These are phyloP conservation scores for Pseudolycoriella hygida DNA, from an alignment of 2,888 invertebrate species.

Conservation along the genomic window DNA sequence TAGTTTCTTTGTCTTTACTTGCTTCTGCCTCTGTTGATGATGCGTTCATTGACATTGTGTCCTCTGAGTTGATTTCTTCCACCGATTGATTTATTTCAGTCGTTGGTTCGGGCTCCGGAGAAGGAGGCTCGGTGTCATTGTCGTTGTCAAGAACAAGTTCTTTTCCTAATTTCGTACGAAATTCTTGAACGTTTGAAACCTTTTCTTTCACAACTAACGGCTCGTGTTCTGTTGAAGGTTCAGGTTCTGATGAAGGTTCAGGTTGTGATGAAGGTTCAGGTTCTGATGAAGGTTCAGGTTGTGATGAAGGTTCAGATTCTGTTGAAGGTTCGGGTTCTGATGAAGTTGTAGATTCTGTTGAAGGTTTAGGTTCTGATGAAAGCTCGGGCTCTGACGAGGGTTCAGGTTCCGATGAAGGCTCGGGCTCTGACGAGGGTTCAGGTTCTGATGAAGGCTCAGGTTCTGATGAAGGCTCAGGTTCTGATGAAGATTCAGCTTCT, in stretches of 20 bases:
- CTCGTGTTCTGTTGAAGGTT: conserved; percentile 16
- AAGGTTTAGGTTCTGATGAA: conserved; percentile 18
- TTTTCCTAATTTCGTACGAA: not conserved
- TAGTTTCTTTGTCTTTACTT: not conserved
- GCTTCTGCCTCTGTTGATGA: not conserved
- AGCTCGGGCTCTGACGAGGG: conserved; percentile 19
- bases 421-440: conserved; percentile 12
- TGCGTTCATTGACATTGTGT: no score
- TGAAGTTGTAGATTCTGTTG: conserved; percentile 24
- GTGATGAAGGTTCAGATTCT: conserved; percentile 18
- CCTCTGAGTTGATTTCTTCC: no score
- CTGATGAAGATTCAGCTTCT: conserved; percentile 21
- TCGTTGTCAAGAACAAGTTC: conserved; percentile 2
- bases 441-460: conserved; percentile 23
- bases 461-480: conserved; percentile 20
- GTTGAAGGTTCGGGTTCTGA: conserved; percentile 16
- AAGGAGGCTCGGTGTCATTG: conserved; percentile 3
- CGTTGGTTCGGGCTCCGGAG: conserved; percentile 12
- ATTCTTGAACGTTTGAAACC: conserved; percentile 10
- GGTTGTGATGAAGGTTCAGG: conserved; percentile 13
- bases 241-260: conserved; percentile 18
- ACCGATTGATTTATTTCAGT: conserved; percentile 3
- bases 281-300: conserved; percentile 23
- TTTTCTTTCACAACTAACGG: conserved; percentile 18
- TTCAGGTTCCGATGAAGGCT: conserved; percentile 6